A percentile compares a stretch with the other conserved stretches of the same genome.
These are phyloP conservation scores for Odontomyia ornata DNA, from an alignment of 2,888 invertebrate species.

Conservation along the genomic window DNA sequence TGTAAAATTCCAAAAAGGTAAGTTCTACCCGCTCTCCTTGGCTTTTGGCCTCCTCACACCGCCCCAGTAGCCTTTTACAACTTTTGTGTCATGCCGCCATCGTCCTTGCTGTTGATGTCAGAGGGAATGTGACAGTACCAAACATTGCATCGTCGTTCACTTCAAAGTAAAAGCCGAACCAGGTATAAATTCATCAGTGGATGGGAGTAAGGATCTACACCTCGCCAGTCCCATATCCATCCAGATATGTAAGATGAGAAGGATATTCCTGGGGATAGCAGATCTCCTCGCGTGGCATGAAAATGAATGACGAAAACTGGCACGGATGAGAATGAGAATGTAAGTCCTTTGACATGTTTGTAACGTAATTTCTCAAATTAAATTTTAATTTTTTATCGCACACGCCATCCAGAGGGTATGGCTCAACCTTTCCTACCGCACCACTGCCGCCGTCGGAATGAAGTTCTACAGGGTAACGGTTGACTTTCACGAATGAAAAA, in stretches of 20 bases:
- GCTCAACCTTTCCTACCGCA: neutral
- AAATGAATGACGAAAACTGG: constrained; percentile 30
- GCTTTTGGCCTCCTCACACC: neutral
- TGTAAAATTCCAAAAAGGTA: constrained; percentile 41
- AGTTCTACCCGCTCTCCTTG: neutral
- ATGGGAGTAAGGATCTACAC: neutral
- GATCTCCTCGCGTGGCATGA: neutral
- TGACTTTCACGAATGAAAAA: neutral
- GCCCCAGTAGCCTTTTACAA: neutral
- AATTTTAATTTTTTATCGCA: constrained; percentile 43
- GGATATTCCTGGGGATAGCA: neutral
- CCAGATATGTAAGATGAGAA: constrained; percentile 5
- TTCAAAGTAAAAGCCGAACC: neutral
- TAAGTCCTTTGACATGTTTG: constrained; percentile 41
- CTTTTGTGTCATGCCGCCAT: neutral
- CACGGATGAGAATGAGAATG: constrained; percentile 16
- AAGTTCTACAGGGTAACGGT: too few relatives aligned
- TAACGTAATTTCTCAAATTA: constrained; percentile 43
- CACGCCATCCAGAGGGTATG: neutral
- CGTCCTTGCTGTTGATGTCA: neutral
- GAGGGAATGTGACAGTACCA: neutral
- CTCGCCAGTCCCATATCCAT: neutral
- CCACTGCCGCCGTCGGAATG: neutral
- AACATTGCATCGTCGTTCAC: neutral
- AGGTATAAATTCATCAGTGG: neutral